phyloP scores from a whole-genome alignment of 2,888 invertebrate species.

The Troides helena region DNA sequence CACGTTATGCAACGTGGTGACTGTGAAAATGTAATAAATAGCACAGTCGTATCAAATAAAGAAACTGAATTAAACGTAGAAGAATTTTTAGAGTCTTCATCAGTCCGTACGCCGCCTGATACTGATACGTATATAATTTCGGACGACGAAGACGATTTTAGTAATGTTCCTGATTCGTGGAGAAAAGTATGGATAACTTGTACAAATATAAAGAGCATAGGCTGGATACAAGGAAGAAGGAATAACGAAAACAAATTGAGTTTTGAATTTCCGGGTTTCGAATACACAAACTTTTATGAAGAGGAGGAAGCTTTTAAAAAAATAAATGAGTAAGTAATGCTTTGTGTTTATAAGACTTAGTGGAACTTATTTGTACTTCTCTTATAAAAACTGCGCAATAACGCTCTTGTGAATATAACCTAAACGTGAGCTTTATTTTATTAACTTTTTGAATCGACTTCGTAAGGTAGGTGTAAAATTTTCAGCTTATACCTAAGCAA shows the following conservation, averaged over 20 bases:
- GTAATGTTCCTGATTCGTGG: slow-evolving; percentile 28
- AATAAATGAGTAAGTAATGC: slow-evolving; percentile 63
- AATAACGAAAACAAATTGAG: slow-evolving; percentile 47
- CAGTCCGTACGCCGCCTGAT: slow-evolving; percentile 38
- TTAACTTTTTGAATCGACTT: no score
- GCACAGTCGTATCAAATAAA: neutral
- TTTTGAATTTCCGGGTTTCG: slow-evolving; percentile 65
- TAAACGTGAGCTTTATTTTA: no score
- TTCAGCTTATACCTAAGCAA: no score
- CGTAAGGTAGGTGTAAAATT: no score
- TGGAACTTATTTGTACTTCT: no score
- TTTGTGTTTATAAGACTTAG: neutral
- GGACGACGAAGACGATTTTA: slow-evolving; percentile 41
- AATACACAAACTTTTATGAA: slow-evolving; percentile 53
- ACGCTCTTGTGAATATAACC: no score
- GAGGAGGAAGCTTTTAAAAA: slow-evolving; percentile 54
- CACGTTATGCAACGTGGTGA: slow-evolving; percentile 14
- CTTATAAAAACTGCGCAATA: no score
- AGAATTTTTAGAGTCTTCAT: slow-evolving; percentile 46
- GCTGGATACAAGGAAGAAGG: slow-evolving; percentile 54
- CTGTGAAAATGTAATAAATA: neutral
- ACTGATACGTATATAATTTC: slow-evolving; percentile 42
- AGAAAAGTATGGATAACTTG: slow-evolving; percentile 57
- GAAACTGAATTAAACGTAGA: slow-evolving; percentile 45
- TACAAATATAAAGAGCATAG: slow-evolving; percentile 51